Evolutionary conservation across 2,888 invertebrate species (phyloP).

Genomic region (Amiota communis): DNA sequence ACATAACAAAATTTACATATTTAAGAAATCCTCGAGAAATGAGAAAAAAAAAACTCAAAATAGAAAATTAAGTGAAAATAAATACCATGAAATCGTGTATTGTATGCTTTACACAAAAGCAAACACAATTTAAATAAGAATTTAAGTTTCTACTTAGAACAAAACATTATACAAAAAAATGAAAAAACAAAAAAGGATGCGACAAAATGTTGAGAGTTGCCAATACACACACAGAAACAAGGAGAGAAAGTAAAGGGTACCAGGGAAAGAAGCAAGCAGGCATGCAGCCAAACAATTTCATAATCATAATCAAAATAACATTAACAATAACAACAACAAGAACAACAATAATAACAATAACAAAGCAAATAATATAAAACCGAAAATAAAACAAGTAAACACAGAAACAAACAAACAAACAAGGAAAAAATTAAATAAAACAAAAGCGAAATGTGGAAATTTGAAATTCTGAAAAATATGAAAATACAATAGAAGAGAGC

Average conservation of each 20-base stretch:
- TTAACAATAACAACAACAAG: constrained; percentile 57
- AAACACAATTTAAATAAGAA: constrained; percentile 63
- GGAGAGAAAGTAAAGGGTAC: background rate
- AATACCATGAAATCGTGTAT: background rate
- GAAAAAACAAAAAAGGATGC: constrained; percentile 17
- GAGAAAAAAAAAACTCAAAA: constrained; percentile 24
- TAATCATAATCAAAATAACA: constrained; percentile 68
- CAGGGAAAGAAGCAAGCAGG: constrained; percentile 24
- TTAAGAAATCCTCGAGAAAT: too few species aligned
- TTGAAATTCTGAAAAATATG: too few species aligned
- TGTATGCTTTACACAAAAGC: constrained; percentile 38
- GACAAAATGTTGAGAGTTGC: constrained; percentile 49
- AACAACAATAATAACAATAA: constrained; percentile 13
- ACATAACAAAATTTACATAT: constrained; percentile 26
- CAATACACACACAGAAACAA: background rate
- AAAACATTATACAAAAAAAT: too few species aligned
- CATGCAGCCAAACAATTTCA: constrained; percentile 59
- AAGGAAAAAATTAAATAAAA: too few species aligned
- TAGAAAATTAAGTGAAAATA: constrained; percentile 20
- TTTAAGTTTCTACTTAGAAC: constrained; percentile 49
- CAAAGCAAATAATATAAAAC: background rate
- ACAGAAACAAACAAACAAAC: background rate
- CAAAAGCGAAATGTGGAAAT: too few species aligned
- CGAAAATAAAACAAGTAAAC: constrained; percentile 2
- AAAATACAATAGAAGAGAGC: too few species aligned